A percentile compares a stretch with the other conserved stretches of the same genome.
phyloP scores from a whole-genome alignment of 1,140 invertebrate genomes.

The Drosophila tsacasi region DNA sequence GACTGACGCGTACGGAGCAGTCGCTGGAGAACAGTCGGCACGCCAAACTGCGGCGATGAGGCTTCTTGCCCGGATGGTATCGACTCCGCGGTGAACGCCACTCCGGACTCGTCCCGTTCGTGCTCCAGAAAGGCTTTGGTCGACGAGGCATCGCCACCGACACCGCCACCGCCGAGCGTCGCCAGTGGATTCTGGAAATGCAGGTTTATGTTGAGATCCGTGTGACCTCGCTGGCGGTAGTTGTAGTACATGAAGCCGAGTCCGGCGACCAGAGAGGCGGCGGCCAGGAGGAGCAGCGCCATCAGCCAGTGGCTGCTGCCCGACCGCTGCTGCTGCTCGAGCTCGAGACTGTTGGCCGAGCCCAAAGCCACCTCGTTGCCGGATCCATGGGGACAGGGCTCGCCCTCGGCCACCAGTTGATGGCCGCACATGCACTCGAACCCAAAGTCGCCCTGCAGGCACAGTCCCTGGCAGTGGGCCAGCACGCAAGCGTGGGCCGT shows the following conservation, averaged over 20 bases:
- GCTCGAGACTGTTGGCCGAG: not conserved
- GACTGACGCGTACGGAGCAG: slow-evolving; percentile 44
- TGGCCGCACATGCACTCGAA: slow-evolving; percentile 87
- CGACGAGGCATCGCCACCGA: not conserved
- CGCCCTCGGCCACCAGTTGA: slow-evolving; percentile 64
- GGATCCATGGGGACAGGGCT: slow-evolving; percentile 64
- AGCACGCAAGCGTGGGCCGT: slow-evolving; percentile 85
- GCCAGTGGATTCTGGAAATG: slow-evolving; percentile 85
- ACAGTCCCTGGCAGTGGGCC: slow-evolving; percentile 87
- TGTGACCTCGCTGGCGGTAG: slow-evolving; percentile 65
- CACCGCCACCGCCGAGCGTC: slow-evolving; percentile 17
- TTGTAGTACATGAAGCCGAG: slow-evolving; percentile 73
- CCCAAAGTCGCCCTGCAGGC: slow-evolving; percentile 85
- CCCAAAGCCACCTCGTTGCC: slow-evolving; percentile 59
- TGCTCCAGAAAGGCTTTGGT: slow-evolving; percentile 41
- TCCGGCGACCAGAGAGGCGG: slow-evolving; percentile 15
- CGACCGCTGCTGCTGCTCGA: not conserved
- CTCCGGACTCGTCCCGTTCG: slow-evolving; percentile 14
- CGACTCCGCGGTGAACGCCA: not conserved
- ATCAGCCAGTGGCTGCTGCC: slow-evolving; percentile 21
- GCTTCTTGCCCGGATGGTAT: not conserved
- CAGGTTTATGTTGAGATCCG: slow-evolving; percentile 83
- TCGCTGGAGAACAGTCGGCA: slow-evolving; percentile 54
- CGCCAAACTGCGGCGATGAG: slow-evolving; percentile 47
- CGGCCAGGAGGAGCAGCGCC: slow-evolving; percentile 21